phyloP scores from a whole-genome alignment of 2,797 vertebrate species.

The Alca torda region DNA sequence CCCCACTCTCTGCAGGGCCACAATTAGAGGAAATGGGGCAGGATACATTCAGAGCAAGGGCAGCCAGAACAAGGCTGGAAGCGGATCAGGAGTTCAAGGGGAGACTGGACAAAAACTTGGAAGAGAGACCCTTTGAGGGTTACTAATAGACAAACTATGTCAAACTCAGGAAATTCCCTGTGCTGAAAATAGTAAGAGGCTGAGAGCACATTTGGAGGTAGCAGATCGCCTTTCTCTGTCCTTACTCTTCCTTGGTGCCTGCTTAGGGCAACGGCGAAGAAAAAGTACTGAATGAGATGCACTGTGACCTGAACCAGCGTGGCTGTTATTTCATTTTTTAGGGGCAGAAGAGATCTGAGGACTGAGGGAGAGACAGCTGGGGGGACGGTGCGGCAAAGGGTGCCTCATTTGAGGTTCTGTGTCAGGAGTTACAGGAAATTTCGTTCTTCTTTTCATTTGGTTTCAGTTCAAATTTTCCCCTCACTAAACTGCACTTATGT shows the following conservation, averaged over 20 bases:
- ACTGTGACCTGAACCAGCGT: background rate
- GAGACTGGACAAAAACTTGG: background rate
- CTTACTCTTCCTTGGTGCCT: background rate
- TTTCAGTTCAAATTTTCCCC: background rate
- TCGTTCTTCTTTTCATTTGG: background rate
- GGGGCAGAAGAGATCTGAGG: background rate
- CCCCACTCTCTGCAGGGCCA: background rate
- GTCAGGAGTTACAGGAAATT: background rate
- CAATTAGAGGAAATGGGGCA: conserved; percentile 25
- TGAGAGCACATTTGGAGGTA: background rate
- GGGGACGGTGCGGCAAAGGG: rapidly evolving
- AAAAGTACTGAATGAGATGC: background rate
- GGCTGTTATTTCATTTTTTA: background rate
- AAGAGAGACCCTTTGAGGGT: background rate
- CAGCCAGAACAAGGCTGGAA: background rate
- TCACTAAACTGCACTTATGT: background rate
- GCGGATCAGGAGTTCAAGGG: background rate
- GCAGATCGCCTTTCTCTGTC: background rate
- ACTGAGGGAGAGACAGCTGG: background rate
- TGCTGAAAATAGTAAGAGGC: background rate
- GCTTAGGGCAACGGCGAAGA: background rate
- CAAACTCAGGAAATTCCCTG: conserved; percentile 29
- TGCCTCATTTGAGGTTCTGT: background rate
- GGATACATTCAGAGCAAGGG: background rate
- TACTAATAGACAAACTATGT: background rate